Percentiles rank a stretch among this genome's conserved stretches.
phyloP scores from a whole-genome alignment of 2,888 invertebrate genomes.

The Orthonevra nobilis region DNA sequence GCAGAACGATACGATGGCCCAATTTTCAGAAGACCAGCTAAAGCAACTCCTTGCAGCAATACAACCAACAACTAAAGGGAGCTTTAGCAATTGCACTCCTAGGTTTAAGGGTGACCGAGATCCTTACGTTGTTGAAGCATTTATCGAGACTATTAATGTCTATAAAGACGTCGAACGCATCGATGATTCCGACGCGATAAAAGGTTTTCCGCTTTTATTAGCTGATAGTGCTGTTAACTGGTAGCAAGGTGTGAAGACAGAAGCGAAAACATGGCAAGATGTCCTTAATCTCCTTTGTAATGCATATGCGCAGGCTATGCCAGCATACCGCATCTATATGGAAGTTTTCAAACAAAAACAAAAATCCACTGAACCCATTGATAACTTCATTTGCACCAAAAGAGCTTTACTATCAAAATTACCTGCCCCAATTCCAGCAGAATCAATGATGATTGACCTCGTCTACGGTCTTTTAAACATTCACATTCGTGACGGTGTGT shows the following conservation, averaged over 20 bases:
- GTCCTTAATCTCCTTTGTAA: too few species aligned
- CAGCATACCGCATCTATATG: conserved; percentile 1
- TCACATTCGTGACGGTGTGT: conserved; percentile 10
- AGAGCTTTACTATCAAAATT: too few species aligned
- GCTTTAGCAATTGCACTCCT: conserved; percentile 45
- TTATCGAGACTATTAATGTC: conserved; percentile 33
- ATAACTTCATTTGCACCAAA: not conserved
- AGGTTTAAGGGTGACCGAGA: conserved; percentile 34
- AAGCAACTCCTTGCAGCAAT: not conserved
- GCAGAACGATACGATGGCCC: too few species aligned
- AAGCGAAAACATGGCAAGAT: conserved; percentile 13
- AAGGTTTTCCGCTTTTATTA: conserved; percentile 55
- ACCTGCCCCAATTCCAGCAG: not conserved
- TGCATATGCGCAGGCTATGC: conserved; percentile 2
- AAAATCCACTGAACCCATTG: not conserved
- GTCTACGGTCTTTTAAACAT: conserved; percentile 1
- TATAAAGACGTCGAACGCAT: conserved; percentile 63
- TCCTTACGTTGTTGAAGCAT: conserved; percentile 32
- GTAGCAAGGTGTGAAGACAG: conserved; percentile 66
- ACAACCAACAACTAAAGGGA: conserved; percentile 49
- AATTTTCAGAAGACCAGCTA: too few species aligned
- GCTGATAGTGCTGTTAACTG: conserved; percentile 59
- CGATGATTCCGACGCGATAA: conserved; percentile 43
- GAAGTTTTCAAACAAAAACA: not conserved
- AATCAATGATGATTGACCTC: conserved; percentile 9